Conservation (phyloP, 1,140 invertebrate genomes). For the silkworm (Bombyx mori) region ASM3026992v2 NC_085121.1:1517001-1517500, state of each 20-base stretch:
- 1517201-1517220: slow-evolving; percentile 25
- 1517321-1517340: slow-evolving; percentile 73
- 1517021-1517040: too few relatives aligned
- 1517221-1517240: slow-evolving; percentile 74
- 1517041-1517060: too few relatives aligned
- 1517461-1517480: too few relatives aligned
- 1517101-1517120: too few relatives aligned
- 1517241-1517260: slow-evolving; percentile 67
- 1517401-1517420: neutral
- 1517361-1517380: neutral
- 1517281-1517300: slow-evolving; percentile 60
- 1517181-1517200: too few relatives aligned
- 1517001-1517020: too few relatives aligned
- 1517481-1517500: too few relatives aligned
- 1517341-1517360: slow-evolving; percentile 72
- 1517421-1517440: neutral
- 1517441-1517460: neutral
- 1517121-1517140: too few relatives aligned
- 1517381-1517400: neutral
- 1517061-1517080: too few relatives aligned
- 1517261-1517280: slow-evolving; percentile 69
- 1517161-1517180: too few relatives aligned
- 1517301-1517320: slow-evolving; percentile 71
- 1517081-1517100: too few relatives aligned
- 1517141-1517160: too few relatives aligned